These are phyloP conservation scores for Todiramphus saurophagus DNA, from an alignment of 2,113 vertebrate species.

Conservation along the genomic window DNA sequence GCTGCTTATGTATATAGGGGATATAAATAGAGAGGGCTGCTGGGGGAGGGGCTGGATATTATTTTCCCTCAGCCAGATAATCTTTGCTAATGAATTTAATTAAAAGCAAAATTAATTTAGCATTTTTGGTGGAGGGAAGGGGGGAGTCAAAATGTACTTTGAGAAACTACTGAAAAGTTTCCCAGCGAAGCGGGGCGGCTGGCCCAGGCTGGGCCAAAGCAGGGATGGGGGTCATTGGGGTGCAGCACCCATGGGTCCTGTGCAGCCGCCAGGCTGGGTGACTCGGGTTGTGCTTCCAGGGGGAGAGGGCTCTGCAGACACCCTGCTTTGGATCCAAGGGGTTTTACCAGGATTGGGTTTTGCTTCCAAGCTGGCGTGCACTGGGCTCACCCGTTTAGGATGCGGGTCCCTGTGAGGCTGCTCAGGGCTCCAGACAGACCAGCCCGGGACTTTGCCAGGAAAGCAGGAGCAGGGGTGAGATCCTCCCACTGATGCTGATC, in stretches of 20 bases:
- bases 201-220: neutral
- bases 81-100: constrained; percentile 78
- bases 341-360: neutral
- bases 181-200: neutral
- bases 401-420: fast-evolving
- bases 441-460: neutral
- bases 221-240: neutral
- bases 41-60: constrained; percentile 48
- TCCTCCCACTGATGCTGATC: neutral
- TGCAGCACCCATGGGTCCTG: fast-evolving
- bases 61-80: constrained; percentile 69
- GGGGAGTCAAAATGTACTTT: neutral
- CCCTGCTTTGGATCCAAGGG: fast-evolving
- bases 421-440: neutral
- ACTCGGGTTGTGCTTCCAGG: fast-evolving
- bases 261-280: neutral
- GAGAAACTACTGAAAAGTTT: neutral
- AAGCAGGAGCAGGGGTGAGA: neutral
- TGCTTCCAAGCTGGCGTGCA: neutral
- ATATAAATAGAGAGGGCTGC: constrained; percentile 69
- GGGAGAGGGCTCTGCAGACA: neutral
- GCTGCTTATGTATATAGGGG: constrained; percentile 66
- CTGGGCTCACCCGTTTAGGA: neutral
- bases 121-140: neutral
- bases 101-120: constrained; percentile 71